Conservation (phyloP, 1,140 invertebrate genomes). For the Drosophila nigrodunni region DNA sequence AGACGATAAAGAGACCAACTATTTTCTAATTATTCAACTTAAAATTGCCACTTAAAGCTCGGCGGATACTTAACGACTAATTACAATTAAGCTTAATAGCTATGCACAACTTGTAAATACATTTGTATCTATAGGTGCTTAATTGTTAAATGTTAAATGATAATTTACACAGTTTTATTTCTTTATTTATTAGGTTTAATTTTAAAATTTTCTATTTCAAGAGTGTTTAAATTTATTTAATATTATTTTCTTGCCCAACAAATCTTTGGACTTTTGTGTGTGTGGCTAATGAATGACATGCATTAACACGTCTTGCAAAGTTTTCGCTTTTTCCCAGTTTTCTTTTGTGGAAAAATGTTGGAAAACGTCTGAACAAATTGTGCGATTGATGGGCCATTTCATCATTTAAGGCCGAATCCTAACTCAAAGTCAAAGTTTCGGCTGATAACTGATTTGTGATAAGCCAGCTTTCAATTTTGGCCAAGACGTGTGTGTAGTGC, state of each 20-base stretch:
- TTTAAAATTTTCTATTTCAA: no score
- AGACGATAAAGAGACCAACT: constrained; percentile 27
- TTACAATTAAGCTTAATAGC: not conserved
- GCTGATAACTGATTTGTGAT: constrained; percentile 55
- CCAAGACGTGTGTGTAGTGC: constrained; percentile 23
- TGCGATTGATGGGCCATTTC: constrained; percentile 34
- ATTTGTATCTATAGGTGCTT: not conserved
- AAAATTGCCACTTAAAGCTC: constrained; percentile 4
- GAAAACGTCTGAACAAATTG: constrained; percentile 27
- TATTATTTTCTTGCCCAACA: not conserved
- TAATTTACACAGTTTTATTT: not conserved
- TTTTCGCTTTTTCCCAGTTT: not conserved
- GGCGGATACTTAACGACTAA: not conserved
- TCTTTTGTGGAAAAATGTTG: not conserved
- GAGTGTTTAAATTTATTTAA: no score
- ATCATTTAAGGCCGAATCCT: constrained; percentile 10
- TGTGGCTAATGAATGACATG: constrained; percentile 7
- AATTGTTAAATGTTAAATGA: not conserved
- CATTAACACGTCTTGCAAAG: not conserved
- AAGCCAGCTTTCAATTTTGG: constrained; percentile 53
- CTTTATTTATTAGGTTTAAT: not conserved
- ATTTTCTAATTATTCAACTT: constrained; percentile 14
- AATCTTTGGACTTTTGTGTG: not conserved
- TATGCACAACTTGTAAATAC: not conserved
- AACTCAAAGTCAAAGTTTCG: constrained; percentile 3